Evolutionary conservation across 2,797 vertebrate genomes (phyloP).

Genomic region (Masticophis lateralis): DNA sequence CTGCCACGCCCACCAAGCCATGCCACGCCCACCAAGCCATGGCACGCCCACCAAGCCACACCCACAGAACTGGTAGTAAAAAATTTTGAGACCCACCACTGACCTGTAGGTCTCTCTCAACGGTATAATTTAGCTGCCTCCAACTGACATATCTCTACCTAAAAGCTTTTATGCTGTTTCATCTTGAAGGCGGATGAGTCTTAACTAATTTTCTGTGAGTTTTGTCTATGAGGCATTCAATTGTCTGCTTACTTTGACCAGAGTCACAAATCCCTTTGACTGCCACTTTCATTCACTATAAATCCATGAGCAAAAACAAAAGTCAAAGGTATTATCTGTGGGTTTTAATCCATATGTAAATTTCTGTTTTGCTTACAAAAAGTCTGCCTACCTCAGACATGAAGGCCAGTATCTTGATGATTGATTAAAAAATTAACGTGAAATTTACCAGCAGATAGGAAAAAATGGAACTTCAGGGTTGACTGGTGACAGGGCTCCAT

Average conservation of each 20-base stretch:
- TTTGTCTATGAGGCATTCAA: not conserved
- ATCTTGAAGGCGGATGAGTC: not conserved
- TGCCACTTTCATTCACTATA: not conserved
- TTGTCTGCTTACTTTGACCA: not conserved
- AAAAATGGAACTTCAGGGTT: not conserved
- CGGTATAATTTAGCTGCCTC: not conserved
- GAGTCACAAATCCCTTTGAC: not conserved
- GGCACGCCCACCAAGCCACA: too few species aligned
- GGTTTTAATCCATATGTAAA: not conserved
- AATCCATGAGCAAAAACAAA: not conserved
- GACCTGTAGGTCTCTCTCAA: not conserved
- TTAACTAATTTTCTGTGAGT: not conserved
- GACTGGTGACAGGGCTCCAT: not conserved
- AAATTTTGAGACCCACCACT: too few species aligned
- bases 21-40: too few species aligned
- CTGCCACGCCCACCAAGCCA: too few species aligned
- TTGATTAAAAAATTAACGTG: slow-evolving; percentile 49
- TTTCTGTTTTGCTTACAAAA: slow-evolving; percentile 29
- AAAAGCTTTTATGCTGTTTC: not conserved
- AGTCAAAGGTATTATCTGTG: not conserved
- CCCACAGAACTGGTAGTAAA: too few species aligned
- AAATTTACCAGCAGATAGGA: slow-evolving; percentile 15
- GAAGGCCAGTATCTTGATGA: slow-evolving; percentile 45
- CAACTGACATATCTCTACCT: not conserved
- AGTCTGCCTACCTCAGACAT: slow-evolving; percentile 3